Percentiles rank a stretch among this genome's conserved stretches.
Conservation (phyloP, 1,140 invertebrate species). For the Orchestia grillus region DNA sequence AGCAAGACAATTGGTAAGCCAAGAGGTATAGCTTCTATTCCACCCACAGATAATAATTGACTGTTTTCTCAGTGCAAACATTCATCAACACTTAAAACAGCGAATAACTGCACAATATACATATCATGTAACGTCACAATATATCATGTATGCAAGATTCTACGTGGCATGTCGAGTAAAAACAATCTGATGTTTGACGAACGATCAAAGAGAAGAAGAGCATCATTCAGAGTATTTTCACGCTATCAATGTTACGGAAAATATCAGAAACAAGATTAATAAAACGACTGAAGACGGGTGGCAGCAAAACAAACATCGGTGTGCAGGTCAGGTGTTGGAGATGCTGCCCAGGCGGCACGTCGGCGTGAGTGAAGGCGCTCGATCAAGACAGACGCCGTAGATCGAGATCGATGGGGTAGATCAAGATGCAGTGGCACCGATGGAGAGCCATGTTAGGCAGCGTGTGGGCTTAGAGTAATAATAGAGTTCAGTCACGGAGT, state of each 20-base stretch:
- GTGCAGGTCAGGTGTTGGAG: background rate
- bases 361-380: background rate
- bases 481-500: background rate
- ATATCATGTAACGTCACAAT: background rate
- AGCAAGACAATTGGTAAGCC: too few relatives aligned
- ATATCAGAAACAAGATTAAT: background rate
- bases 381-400: background rate
- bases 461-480: conserved; percentile 34
- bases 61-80: background rate
- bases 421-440: conserved; percentile 4
- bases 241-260: background rate
- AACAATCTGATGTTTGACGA: background rate
- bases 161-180: background rate
- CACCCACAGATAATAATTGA: background rate
- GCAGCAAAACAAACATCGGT: background rate
- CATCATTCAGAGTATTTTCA: background rate
- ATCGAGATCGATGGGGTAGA: conserved; percentile 10
- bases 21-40: background rate
- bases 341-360: background rate
- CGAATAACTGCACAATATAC: background rate
- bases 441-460: background rate
- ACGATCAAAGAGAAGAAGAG: background rate
- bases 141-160: background rate
- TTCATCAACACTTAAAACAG: background rate
- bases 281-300: background rate